phyloP scores from a whole-genome alignment of 1,140 invertebrate species.

The Apis cerana region DNA sequence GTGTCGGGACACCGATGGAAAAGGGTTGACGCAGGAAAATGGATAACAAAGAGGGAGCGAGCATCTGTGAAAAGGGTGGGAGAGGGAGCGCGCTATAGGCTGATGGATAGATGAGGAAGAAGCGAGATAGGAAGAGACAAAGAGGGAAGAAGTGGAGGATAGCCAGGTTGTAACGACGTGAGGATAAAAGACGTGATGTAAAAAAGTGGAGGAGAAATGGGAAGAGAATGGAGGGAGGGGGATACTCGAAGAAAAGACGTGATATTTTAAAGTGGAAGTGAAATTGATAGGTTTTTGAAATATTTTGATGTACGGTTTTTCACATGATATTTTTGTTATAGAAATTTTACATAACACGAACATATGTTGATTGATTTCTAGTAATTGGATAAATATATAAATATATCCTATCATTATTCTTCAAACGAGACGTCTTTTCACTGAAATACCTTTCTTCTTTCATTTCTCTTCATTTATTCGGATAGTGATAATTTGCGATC shows the following conservation, averaged over 20 bases:
- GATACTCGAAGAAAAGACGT: neutral
- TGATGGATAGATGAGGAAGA: neutral
- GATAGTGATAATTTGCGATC: no score
- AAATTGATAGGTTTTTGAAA: no score
- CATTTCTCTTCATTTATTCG: no score
- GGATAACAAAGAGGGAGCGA: conserved; percentile 31
- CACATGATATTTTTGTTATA: no score
- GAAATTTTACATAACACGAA: no score
- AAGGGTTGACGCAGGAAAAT: conserved; percentile 54
- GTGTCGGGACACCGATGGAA: conserved; percentile 13
- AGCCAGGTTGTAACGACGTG: neutral
- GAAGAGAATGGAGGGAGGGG: neutral
- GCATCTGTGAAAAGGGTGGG: neutral
- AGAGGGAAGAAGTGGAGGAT: neutral
- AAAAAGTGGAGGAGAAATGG: neutral
- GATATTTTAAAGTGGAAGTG: no score
- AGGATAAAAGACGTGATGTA: conserved; percentile 5
- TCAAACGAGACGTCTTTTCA: no score
- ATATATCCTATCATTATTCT: no score
- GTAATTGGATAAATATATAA: no score
- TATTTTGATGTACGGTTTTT: neutral
- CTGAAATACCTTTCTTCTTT: no score
- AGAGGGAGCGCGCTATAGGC: neutral
- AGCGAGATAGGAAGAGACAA: neutral
- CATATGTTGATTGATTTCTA: no score